These are phyloP conservation scores for Virgularia gustaviana DNA, from an alignment of 92 coral and sea anemone species.

Conservation along the genomic window DNA sequence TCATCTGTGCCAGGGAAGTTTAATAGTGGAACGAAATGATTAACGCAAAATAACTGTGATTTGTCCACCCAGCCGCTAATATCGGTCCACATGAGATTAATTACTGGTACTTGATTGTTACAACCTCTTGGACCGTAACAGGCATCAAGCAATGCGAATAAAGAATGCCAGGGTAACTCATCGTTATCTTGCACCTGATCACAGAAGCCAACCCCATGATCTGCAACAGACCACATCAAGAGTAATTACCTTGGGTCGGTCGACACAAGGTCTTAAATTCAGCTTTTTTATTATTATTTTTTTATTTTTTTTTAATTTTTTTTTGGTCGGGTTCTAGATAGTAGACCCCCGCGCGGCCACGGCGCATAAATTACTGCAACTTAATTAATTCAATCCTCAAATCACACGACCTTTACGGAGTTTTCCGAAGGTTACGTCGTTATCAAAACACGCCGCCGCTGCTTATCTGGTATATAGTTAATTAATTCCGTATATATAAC, in stretches of 20 bases:
- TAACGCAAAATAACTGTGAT: constrained; percentile 37
- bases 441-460: too few species aligned
- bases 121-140: constrained; percentile 44
- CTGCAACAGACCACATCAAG: constrained; percentile 44
- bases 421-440: too few species aligned
- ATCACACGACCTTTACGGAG: too few species aligned
- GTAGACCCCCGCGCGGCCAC: too few species aligned
- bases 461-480: too few species aligned
- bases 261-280: too few species aligned
- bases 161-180: constrained; percentile 43
- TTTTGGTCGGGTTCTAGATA: too few species aligned
- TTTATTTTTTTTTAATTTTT: too few species aligned
- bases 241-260: constrained; percentile 1
- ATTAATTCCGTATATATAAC: too few species aligned
- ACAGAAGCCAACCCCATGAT: constrained; percentile 54
- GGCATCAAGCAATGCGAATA: constrained; percentile 40
- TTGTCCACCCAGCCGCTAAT: constrained; percentile 41
- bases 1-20: not conserved
- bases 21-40: constrained; percentile 53
- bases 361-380: too few species aligned
- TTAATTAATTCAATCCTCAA: too few species aligned
- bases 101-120: not conserved
- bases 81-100: constrained; percentile 52
- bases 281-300: too few species aligned
- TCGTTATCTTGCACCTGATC: constrained; percentile 23